phyloP scores from a whole-genome alignment of 2,888 invertebrate genomes.

The Chymomyza fuscimana region DNA sequence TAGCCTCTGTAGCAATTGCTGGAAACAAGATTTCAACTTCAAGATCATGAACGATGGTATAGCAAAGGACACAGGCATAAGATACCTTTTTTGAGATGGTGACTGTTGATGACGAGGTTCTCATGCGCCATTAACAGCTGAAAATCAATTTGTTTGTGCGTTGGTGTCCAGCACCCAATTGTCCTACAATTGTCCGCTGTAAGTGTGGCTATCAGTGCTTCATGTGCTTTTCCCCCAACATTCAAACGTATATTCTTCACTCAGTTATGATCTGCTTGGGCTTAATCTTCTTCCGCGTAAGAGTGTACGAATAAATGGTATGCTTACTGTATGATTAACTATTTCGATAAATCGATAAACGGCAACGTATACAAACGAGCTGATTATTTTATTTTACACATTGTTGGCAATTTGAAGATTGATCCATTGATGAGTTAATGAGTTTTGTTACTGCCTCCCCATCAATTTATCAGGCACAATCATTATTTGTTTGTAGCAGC shows the following conservation, averaged over 20 bases:
- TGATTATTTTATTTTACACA: not conserved
- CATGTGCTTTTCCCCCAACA: no score
- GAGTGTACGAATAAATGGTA: no score
- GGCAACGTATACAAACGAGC: not conserved
- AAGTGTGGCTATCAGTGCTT: no score
- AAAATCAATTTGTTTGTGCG: no score
- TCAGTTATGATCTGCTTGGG: no score
- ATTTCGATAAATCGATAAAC: constrained; percentile 25
- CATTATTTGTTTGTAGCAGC: constrained; percentile 35
- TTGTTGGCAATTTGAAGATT: not conserved
- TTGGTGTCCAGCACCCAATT: no score
- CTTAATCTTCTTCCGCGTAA: no score
- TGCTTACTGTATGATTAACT: not conserved
- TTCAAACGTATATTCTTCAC: no score
- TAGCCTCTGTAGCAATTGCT: constrained; percentile 95
- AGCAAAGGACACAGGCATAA: constrained; percentile 90
- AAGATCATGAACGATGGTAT: constrained; percentile 99
- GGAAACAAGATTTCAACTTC: constrained; percentile 98
- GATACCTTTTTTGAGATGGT: constrained; percentile 97
- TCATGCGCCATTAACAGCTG: no score
- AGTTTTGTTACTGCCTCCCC: not conserved
- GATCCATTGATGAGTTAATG: not conserved
- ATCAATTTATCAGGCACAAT: constrained; percentile 2
- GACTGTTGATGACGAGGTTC: constrained; percentile 87
- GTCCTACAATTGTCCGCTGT: no score